These are phyloP conservation scores for Lichenostomus cassidix DNA, from an alignment of 2,113 vertebrate genomes.

Conservation along the genomic window DNA sequence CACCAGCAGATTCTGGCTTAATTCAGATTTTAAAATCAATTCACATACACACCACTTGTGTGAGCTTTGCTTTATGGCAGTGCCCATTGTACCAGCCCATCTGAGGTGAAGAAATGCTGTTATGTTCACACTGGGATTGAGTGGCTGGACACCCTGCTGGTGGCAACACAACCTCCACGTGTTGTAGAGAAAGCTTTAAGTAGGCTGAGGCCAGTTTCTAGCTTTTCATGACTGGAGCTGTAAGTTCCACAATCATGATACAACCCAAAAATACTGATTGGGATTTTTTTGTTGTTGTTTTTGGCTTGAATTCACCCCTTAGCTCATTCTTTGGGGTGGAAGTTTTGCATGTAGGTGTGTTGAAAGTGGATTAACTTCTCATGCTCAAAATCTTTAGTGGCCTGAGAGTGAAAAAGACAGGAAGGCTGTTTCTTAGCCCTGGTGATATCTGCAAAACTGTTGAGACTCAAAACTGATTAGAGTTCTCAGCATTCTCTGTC, in stretches of 20 bases:
- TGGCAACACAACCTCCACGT: rapidly evolving
- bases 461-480: not conserved
- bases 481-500: not conserved
- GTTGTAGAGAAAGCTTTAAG: not conserved
- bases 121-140: not conserved
- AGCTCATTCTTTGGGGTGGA: not conserved
- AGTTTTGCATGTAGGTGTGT: not conserved
- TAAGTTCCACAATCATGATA: not conserved
- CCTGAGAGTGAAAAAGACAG: not conserved
- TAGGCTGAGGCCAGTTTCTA: not conserved
- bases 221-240: not conserved
- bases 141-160: not conserved
- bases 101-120: not conserved
- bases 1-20: not conserved
- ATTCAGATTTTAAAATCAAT: not conserved
- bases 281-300: rapidly evolving
- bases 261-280: not conserved
- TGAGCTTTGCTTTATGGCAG: not conserved
- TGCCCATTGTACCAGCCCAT: not conserved
- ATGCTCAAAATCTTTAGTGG: not conserved
- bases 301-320: not conserved
- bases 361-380: not conserved
- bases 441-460: not conserved
- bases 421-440: not conserved
- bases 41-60: not conserved